A percentile compares a stretch with the other conserved stretches of the same genome.
Evolutionary conservation across 2,888 invertebrate species (phyloP).

Genomic region (Rhagonycha fulva): DNA sequence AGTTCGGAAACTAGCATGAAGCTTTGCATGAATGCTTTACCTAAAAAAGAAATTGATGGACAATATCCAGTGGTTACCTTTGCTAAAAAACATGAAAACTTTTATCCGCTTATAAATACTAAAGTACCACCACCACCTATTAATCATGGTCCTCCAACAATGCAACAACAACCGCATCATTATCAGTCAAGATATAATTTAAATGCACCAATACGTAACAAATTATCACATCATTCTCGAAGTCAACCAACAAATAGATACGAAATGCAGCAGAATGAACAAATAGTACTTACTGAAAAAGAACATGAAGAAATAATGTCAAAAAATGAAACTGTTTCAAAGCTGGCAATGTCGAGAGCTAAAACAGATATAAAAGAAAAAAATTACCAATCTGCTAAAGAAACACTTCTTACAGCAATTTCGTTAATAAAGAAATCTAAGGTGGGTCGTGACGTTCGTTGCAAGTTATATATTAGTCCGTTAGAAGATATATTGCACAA

Average conservation of each 20-base stretch:
- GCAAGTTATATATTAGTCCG: slow-evolving; percentile 96
- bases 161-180: slow-evolving; percentile 66
- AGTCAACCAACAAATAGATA: slow-evolving; percentile 62
- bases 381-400: slow-evolving; percentile 97
- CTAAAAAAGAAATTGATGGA: slow-evolving; percentile 95
- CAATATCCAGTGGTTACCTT: slow-evolving; percentile 93
- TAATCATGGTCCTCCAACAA: slow-evolving; percentile 63
- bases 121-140: slow-evolving; percentile 61
- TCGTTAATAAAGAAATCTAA: slow-evolving; percentile 96
- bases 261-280: slow-evolving; percentile 49
- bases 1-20: slow-evolving; percentile 91
- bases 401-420: slow-evolving; percentile 97
- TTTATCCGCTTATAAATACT: slow-evolving; percentile 69
- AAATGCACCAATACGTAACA: slow-evolving; percentile 74
- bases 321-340: slow-evolving; percentile 95
- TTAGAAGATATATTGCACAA: slow-evolving; percentile 96
- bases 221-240: slow-evolving; percentile 63
- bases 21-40: slow-evolving; percentile 87
- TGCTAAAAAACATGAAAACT: slow-evolving; percentile 93
- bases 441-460: slow-evolving; percentile 93
- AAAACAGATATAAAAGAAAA: slow-evolving; percentile 97
- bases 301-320: slow-evolving; percentile 99
- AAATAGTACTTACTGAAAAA: slow-evolving; percentile 70
- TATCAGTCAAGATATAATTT: slow-evolving; percentile 72
- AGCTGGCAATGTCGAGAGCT: slow-evolving; percentile 95